Evolutionary conservation across 2,888 invertebrate species (phyloP).

Genomic region (Allacma fusca): DNA sequence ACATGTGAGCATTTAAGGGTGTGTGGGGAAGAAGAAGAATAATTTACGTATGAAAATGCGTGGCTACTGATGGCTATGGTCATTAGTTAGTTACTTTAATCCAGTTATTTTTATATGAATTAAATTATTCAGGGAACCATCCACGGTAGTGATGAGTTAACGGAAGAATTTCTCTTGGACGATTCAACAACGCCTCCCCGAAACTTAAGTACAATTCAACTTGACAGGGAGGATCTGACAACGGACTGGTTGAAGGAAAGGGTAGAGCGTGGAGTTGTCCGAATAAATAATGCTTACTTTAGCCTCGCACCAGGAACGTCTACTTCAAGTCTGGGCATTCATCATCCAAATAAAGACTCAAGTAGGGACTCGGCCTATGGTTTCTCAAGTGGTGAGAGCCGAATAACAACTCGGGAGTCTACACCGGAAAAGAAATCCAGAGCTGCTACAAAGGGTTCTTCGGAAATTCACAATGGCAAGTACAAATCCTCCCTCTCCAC

Average conservation of each 20-base stretch:
- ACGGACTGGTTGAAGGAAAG: constrained; percentile 40
- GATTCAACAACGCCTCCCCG: background rate
- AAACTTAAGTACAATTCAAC: constrained; percentile 32
- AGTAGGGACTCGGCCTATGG: constrained; percentile 63
- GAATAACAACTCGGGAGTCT: constrained; percentile 62
- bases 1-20: no score
- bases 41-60: no score
- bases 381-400: constrained; percentile 62
- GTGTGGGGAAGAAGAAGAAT: no score
- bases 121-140: constrained; percentile 55
- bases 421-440: constrained; percentile 57
- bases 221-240: constrained; percentile 30
- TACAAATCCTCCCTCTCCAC: constrained; percentile 55
- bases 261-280: constrained; percentile 33
- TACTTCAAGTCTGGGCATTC: constrained; percentile 3
- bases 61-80: no score
- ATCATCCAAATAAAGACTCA: constrained; percentile 56
- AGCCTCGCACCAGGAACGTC: constrained; percentile 16
- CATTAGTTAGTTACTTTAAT: no score
- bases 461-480: constrained; percentile 28
- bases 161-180: constrained; percentile 49
- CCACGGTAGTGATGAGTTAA: constrained; percentile 59
- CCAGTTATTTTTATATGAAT: background rate
- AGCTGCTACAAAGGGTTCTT: background rate
- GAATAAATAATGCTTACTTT: constrained; percentile 46